Evolutionary conservation across 2,888 invertebrate species (phyloP), one percentile per base, ranked within the genome.

Genomic region (Sinelater perroti): DNA sequence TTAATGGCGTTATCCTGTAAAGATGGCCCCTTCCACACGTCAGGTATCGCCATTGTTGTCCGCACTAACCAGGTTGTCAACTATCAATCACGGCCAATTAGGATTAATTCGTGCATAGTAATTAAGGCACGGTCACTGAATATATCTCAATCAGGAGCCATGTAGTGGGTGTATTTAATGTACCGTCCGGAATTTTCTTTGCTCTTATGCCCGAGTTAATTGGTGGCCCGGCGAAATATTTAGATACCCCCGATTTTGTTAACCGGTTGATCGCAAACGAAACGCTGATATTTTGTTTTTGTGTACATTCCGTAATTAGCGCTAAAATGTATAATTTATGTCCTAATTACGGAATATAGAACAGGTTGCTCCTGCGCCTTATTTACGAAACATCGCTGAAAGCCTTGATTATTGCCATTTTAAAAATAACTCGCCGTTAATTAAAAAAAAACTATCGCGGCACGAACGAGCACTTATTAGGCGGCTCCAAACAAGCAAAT

Each of bases 11-110:
- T 17, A 38, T 35, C 50, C 35, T 28, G 36, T 26, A 38, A 38
- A 30, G 40, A 24, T 10, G 14, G 10, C 16, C 40, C 13, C 13
- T 42, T 6, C 6, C 26, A 21, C 4, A 11, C 13, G 8, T 26
- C 50, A 21, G 30, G 42, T 17, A 33, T 40, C 26, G 18, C 31
- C 21, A 16, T 16, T 36, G 16, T 26, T 26, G 45, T 16, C 16
- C 46, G 11, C 26, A 36, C 16, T 24, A 46, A 18, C 36, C 8
- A 11, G 20, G 55, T 56, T 50, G 50, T 50, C 50, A 50, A 49
- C 11, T 56, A 56, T 56, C 56, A 56, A 50, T 56, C 50, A 56
- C 50, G 31, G 18, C 50, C 50, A 50, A 55, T 55, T 55, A 55
- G 36, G 40, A 46, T 54, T 54, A 54, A 47, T 54, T 40, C 38